Conservation (phyloP, 2,888 invertebrate species). For the Euzophera pinguis region DNA sequence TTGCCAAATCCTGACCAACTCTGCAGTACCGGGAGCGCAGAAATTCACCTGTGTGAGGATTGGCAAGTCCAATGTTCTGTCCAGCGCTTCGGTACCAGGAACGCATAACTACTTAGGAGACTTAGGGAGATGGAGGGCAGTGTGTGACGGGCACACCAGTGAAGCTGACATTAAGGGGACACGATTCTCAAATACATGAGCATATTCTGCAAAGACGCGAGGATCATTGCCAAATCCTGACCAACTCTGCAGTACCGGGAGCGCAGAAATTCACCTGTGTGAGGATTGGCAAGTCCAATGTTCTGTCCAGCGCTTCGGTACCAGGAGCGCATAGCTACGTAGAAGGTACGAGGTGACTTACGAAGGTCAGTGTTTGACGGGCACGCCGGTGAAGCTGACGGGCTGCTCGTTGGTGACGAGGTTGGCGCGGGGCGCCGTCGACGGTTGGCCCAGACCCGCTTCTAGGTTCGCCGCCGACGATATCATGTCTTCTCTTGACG, state of each 20-base stretch:
- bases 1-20: too few relatives aligned
- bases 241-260: conserved; percentile 29
- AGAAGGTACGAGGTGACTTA: conserved; percentile 18
- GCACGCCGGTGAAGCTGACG: conserved; percentile 85
- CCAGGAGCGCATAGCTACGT: conserved; percentile 29
- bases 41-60: not conserved
- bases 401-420: conserved; percentile 91
- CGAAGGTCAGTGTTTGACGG: conserved; percentile 63
- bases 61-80: not conserved
- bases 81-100: conserved; percentile 28
- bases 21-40: too few relatives aligned
- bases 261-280: conserved; percentile 27
- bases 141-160: conserved; percentile 81
- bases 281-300: not conserved
- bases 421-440: conserved; percentile 84
- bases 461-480: conserved; percentile 81
- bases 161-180: too few relatives aligned
- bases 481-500: conserved; percentile 89
- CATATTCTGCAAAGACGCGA: too few relatives aligned
- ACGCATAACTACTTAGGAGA: conserved; percentile 20
- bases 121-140: conserved; percentile 36
- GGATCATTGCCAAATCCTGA: too few relatives aligned
- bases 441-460: conserved; percentile 52
- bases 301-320: conserved; percentile 19
- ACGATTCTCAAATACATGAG: too few relatives aligned